Conservation (phyloP, 2,888 invertebrate species). For the Laspeyria flexula region DNA sequence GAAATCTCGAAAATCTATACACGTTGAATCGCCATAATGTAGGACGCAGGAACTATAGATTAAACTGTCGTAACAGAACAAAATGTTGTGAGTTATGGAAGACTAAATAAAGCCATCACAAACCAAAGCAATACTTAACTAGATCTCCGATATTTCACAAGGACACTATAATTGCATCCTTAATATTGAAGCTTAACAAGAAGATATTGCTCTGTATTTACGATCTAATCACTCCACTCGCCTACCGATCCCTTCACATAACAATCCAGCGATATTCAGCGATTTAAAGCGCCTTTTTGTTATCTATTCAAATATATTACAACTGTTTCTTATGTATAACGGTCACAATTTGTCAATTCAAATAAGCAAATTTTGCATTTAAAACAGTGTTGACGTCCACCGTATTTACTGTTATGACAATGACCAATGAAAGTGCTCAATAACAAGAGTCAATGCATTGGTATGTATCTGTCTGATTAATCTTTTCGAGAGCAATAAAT, state of each 20-base stretch:
- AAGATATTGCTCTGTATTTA: slow-evolving; percentile 32
- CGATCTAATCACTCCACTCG: slow-evolving; percentile 12
- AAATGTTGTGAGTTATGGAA: no score
- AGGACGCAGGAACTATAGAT: no score
- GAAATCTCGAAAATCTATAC: no score
- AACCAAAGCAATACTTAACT: not conserved
- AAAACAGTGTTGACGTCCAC: not conserved
- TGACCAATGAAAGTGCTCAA: slow-evolving; percentile 2
- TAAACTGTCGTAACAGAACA: no score
- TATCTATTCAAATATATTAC: slow-evolving; percentile 22
- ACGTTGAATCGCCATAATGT: no score
- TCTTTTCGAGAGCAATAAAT: slow-evolving; percentile 22
- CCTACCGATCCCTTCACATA: slow-evolving; percentile 14
- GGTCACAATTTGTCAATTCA: slow-evolving; percentile 11
- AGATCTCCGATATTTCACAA: slow-evolving; percentile 13
- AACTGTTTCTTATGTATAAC: slow-evolving; percentile 22
- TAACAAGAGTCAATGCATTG: slow-evolving; percentile 37
- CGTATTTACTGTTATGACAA: not conserved
- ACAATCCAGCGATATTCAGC: slow-evolving; percentile 29
- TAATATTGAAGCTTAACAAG: slow-evolving; percentile 18
- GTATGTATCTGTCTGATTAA: slow-evolving; percentile 38
- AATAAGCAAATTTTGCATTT: slow-evolving; percentile 7
- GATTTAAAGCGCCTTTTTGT: slow-evolving; percentile 26
- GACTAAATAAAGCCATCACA: no score
- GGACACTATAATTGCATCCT: slow-evolving; percentile 24